A percentile compares a stretch with the other conserved stretches of the same genome.
Evolutionary conservation across 2,113 vertebrate species (phyloP).

Genomic region (Clarias gariepinus): DNA sequence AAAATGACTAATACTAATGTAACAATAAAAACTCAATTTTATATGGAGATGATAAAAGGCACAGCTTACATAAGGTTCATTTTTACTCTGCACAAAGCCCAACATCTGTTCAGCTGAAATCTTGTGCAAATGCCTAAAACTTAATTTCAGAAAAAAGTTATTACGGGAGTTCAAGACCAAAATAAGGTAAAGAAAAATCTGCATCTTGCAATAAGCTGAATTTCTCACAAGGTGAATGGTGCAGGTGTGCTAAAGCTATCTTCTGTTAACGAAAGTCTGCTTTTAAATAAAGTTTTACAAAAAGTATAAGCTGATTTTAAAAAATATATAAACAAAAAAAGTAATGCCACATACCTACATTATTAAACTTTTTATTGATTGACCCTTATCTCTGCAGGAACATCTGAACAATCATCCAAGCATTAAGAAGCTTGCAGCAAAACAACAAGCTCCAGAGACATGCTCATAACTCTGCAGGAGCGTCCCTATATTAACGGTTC

Average conservation of each 20-base stretch:
- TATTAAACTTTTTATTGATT: not conserved
- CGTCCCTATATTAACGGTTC: not conserved
- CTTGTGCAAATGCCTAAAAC: not conserved
- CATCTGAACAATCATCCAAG: not conserved
- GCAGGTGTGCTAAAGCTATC: not conserved
- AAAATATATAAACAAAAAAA: not conserved
- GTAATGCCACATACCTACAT: not conserved
- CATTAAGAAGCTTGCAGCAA: not conserved
- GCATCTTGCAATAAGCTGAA: not conserved
- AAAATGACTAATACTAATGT: not conserved
- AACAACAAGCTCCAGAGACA: not conserved
- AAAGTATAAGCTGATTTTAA: not conserved
- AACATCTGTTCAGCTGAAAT: not conserved
- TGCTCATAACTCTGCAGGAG: not conserved
- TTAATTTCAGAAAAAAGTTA: not conserved
- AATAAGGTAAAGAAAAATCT: not conserved
- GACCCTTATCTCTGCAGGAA: not conserved
- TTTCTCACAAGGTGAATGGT: not conserved
- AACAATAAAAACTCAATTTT: not conserved
- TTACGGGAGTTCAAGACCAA: not conserved
- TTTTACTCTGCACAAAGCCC: not conserved
- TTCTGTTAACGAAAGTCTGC: not conserved
- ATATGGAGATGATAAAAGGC: not conserved
- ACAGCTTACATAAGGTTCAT: not conserved
- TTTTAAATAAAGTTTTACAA: not conserved